Evolutionary conservation across 2,797 vertebrate species (phyloP), one percentile per base, ranked within the genome.

Genomic region (Anniella stebbinsi): DNA sequence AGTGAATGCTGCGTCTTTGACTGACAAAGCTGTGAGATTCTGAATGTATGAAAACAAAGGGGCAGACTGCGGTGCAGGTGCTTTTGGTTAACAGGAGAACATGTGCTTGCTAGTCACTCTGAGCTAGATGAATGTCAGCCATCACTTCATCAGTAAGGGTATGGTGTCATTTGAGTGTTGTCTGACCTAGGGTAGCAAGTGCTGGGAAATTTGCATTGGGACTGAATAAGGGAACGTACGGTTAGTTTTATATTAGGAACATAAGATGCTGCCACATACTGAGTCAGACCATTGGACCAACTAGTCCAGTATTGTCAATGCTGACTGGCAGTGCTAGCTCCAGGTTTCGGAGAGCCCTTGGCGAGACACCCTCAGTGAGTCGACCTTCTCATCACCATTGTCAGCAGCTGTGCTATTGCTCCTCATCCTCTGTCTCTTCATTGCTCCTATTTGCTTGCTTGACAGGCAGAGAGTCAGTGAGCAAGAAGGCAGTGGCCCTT

Each of bases 11-110:
- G 1, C 78, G 81, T 45, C 23, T 89, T 51, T 0, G 2, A 89
- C 60, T 38, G 41, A 60, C 41, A 4, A 83, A 69, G 72, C 84
- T 78, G 51, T 66, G n/a, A 69, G 33, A 36, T 51, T 88, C 57
- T 57, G 69, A 57, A 54, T 66, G 51, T 78, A 54, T 83, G 38
- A 87, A 86, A 89, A 84, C 73, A 89, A 82, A 69, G 67, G 57
- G 15, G 33, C 0, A 30, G 41, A 30, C 33, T 41, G 72, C 36
- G 36, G 18, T 15, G 8, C 28, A 23, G 60, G 66, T 30, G 13
- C 72, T 54, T 78, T 80, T 51, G 18, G 30, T 87, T 72, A 86
- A 28, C 48, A 25, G 21, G 21, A 33, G 15, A 15, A 15, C 33
- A 60, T 25, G 13, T 38, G 78, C 60, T 17, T 6, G 82, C 13